Percentiles rank a stretch among this genome's conserved stretches.
Evolutionary conservation across 2,113 vertebrate genomes (phyloP).

Genomic region (Electrona antarctica): DNA sequence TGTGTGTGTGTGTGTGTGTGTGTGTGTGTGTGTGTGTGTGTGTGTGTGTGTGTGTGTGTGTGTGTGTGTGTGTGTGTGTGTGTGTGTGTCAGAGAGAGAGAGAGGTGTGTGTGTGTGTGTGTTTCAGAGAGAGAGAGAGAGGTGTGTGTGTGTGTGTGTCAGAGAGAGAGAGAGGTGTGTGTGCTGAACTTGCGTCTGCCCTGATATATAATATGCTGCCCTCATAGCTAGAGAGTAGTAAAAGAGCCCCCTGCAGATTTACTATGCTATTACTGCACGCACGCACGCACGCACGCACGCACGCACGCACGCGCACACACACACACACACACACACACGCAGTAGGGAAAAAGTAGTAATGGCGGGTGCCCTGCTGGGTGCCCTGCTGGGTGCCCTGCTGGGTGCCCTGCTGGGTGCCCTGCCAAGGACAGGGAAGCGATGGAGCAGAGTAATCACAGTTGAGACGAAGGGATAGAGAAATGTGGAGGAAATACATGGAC

Average conservation of each 20-base stretch:
- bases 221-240: slow-evolving; percentile 56
- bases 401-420: slow-evolving; percentile 62
- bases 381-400: no score
- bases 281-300: slow-evolving; percentile 32
- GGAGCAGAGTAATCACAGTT: slow-evolving; percentile 70
- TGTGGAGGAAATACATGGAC: background rate
- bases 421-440: slow-evolving; percentile 68
- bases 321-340: slow-evolving; percentile 14
- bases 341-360: slow-evolving; percentile 57
- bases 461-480: slow-evolving; percentile 34
- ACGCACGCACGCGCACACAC: slow-evolving; percentile 13
- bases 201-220: slow-evolving; percentile 54
- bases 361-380: no score
- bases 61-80: background rate
- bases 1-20: no score
- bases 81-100: background rate
- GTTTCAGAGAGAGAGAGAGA: slow-evolving; percentile 6
- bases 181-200: slow-evolving; percentile 34
- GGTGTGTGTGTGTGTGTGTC: slow-evolving; percentile 3
- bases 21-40: no score
- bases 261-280: slow-evolving; percentile 64
- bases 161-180: slow-evolving; percentile 2
- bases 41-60: no score
- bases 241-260: slow-evolving; percentile 73
- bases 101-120: background rate